phyloP scores from a whole-genome alignment of 2,797 vertebrate species.

The Valencia hispanica region DNA sequence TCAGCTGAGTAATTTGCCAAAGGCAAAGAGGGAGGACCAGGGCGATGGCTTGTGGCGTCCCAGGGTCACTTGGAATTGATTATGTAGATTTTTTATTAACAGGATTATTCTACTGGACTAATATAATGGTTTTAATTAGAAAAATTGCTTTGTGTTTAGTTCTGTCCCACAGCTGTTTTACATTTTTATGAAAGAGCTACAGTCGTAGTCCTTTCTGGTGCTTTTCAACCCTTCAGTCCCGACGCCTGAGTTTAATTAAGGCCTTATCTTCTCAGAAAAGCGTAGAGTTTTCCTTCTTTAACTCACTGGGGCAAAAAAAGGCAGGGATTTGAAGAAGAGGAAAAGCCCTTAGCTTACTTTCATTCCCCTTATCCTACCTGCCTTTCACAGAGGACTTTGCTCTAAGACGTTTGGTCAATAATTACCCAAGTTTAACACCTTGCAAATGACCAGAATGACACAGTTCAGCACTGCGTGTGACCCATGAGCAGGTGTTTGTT shows the following conservation, averaged over 20 bases:
- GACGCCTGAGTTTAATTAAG: slow-evolving; percentile 77
- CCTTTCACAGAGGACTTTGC: slow-evolving; percentile 37
- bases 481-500: not conserved
- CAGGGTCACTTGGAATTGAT: slow-evolving; percentile 35
- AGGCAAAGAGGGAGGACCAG: slow-evolving; percentile 8
- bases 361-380: slow-evolving; percentile 32
- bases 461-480: slow-evolving; percentile 18
- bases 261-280: slow-evolving; percentile 66
- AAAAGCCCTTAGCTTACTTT: slow-evolving; percentile 50
- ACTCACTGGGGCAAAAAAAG: slow-evolving; percentile 39
- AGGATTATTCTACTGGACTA: slow-evolving; percentile 45
- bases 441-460: not conserved
- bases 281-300: slow-evolving; percentile 50
- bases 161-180: slow-evolving; percentile 63
- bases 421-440: slow-evolving; percentile 47
- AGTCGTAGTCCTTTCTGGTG: slow-evolving; percentile 39
- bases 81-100: slow-evolving; percentile 40
- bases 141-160: slow-evolving; percentile 48
- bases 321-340: slow-evolving; percentile 62
- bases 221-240: slow-evolving; percentile 49
- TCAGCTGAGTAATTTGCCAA: slow-evolving; percentile 38
- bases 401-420: slow-evolving; percentile 45
- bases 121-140: slow-evolving; percentile 63
- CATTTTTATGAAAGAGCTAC: slow-evolving; percentile 67
- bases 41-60: slow-evolving; percentile 12